phyloP scores from a whole-genome alignment of 1,140 invertebrate genomes.

The Batillaria attramentaria region DNA sequence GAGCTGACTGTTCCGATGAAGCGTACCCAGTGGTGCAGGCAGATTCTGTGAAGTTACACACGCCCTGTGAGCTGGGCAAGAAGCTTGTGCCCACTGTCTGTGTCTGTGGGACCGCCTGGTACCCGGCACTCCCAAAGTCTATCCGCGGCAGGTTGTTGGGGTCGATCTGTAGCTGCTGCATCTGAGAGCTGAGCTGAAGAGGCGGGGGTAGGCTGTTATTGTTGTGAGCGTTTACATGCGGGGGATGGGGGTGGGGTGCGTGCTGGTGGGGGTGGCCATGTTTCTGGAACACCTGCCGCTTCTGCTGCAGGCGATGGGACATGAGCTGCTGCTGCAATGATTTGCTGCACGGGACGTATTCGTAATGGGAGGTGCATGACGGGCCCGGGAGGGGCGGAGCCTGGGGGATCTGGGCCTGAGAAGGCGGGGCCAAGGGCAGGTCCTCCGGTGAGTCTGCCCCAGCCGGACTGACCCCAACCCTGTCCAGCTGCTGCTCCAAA shows the following conservation, averaged over 20 bases:
- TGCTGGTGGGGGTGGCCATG: slow-evolving; percentile 75
- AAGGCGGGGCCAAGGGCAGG: background rate
- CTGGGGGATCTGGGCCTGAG: slow-evolving; percentile 16
- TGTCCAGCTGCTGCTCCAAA: slow-evolving; percentile 60
- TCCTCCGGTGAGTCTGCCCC: background rate
- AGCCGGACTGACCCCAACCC: slow-evolving; percentile 20
- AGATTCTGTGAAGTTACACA: too few species aligned
- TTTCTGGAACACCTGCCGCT: slow-evolving; percentile 85
- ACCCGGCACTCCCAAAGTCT: slow-evolving; percentile 18
- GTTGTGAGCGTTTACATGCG: background rate
- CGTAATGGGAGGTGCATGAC: slow-evolving; percentile 36
- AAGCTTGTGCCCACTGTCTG: too few species aligned
- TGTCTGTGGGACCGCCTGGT: slow-evolving; percentile 1
- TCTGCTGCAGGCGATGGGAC: slow-evolving; percentile 85
- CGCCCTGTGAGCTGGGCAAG: too few species aligned
- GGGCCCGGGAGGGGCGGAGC: slow-evolving; percentile 25
- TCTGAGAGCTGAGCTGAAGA: slow-evolving; percentile 72
- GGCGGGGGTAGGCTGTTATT: slow-evolving; percentile 81
- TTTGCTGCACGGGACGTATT: slow-evolving; percentile 29
- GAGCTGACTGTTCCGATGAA: too few species aligned
- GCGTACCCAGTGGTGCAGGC: too few species aligned
- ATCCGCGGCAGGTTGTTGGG: slow-evolving; percentile 40
- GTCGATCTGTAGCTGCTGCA: slow-evolving; percentile 66
- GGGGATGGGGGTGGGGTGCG: slow-evolving; percentile 7
- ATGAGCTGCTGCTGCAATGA: slow-evolving; percentile 83